These are phyloP conservation scores for Papilio aristodemus DNA, from an alignment of 1,140 invertebrate genomes.

Conservation along the genomic window DNA sequence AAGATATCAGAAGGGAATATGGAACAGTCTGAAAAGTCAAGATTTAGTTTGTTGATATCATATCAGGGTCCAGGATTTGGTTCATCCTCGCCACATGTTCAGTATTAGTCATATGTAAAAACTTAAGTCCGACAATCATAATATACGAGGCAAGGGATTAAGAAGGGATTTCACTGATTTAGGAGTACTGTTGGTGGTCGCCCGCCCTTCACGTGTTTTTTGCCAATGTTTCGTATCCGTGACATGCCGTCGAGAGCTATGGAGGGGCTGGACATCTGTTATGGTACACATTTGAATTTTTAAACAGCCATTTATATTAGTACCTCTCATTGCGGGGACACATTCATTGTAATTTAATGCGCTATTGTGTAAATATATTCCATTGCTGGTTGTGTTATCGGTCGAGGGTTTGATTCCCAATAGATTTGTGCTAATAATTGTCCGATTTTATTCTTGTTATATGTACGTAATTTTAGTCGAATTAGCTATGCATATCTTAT, in stretches of 20 bases:
- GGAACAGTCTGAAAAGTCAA: conserved; percentile 1
- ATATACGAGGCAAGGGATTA: conserved; percentile 69
- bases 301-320: conserved; percentile 41
- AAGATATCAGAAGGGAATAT: background rate
- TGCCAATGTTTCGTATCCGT: conserved; percentile 42
- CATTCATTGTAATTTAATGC: conserved; percentile 23
- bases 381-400: background rate
- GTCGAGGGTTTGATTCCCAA: background rate
- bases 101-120: conserved; percentile 63
- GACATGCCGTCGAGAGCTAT: conserved; percentile 58
- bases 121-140: conserved; percentile 73
- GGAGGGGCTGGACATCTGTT: conserved; percentile 49
- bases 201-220: conserved; percentile 57
- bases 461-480: background rate
- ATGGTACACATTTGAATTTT: conserved; percentile 42
- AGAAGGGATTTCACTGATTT: conserved; percentile 60
- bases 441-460: background rate
- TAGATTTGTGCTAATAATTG: background rate
- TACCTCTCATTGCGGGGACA: conserved; percentile 23
- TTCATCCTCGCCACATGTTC: conserved; percentile 61
- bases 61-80: conserved; percentile 16
- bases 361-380: conserved; percentile 17
- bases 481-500: background rate
- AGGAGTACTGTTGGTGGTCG: conserved; percentile 69
- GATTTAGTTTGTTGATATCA: conserved; percentile 4